phyloP scores from a whole-genome alignment of 37 sponge, comb jelly and placozoan species.

The Axinella damicornis region DNA sequence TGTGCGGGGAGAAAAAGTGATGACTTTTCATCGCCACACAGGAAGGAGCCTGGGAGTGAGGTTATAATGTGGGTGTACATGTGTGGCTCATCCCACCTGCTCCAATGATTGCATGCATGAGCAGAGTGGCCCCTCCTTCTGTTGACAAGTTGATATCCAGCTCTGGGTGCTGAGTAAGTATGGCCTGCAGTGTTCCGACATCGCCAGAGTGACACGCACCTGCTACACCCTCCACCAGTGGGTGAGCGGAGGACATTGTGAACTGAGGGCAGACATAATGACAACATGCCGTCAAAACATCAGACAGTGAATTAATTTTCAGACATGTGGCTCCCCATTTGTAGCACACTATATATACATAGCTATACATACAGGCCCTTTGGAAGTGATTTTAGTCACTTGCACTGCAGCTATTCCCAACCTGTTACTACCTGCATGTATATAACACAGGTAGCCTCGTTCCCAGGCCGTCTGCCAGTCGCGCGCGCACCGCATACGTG shows the following conservation, averaged over 20 bases:
- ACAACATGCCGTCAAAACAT: constrained; percentile 5
- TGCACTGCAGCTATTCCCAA: too few relatives aligned
- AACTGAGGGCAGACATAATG: constrained; percentile 20
- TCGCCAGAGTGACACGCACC: constrained; percentile 22
- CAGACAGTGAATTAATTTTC: too few relatives aligned
- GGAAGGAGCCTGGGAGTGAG: too few relatives aligned
- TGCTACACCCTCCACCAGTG: constrained; percentile 1
- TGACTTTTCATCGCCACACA: neutral
- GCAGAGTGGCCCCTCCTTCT: constrained; percentile 67
- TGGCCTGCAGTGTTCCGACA: neutral
- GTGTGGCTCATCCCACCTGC: constrained; percentile 60
- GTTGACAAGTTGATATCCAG: constrained; percentile 49
- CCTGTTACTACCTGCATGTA: too few relatives aligned
- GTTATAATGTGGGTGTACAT: too few relatives aligned
- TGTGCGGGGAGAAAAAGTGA: neutral
- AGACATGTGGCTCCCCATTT: too few relatives aligned
- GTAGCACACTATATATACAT: too few relatives aligned
- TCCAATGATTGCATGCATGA: constrained; percentile 71
- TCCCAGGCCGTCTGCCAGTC: too few relatives aligned
- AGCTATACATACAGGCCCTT: too few relatives aligned
- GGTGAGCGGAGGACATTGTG: constrained; percentile 20
- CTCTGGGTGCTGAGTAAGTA: neutral
- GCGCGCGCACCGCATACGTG: too few relatives aligned
- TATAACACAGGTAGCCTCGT: too few relatives aligned
- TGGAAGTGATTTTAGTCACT: too few relatives aligned